Base-by-base conservation (phyloP, 92 coral and sea anemone species). In the Heteractis magnifica region DNA sequence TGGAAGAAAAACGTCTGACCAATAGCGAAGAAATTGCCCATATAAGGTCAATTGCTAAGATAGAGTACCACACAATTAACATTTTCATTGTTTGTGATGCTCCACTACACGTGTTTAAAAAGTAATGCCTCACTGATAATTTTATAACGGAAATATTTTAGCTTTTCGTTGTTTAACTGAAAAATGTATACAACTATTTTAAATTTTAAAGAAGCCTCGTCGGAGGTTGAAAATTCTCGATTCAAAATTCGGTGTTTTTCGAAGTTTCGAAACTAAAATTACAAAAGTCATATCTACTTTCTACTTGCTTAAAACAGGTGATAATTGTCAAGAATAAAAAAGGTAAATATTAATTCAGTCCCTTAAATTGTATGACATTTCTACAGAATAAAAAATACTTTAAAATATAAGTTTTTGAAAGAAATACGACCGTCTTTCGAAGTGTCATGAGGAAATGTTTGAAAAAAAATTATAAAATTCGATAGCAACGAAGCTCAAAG, bases 1-100 rank as follows among this genome's bases (percentile, higher is more conserved):
- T 59, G 14, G 82, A 79, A 52, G 48, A 51, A 15, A 18, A 50
- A 76, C 52, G 52, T 48, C 90, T 87, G 90, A 87, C 90, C 90
- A 82, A 75, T 87, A 79, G 77, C 71, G 76, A 59, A 0, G 51
- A 70, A 82, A 79, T 21, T 87, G 19, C 56, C 90, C 90, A 18
- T 26, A 87, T 82, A 82, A 8, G 90, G 90, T 80, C 75, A 77
- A 52, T 51, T 64, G 6, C 48, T 7, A 11, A 12, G 65, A 44
- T 70, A 26, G 18, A 56, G 23, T n/a, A 51, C 65, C 58, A 49
- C 53, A 56, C 6, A 76, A 79, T 79, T 51, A 79, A 19, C 82
- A 19, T 58, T 56, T 79, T 79, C 49, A 79, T 79, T 34, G n/a
- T 79, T 56, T 72, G 58, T 10, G 13, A 59, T 62, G 49, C 49